A percentile compares a stretch with the other conserved stretches of the same genome.
These are phyloP conservation scores for Gadopsis marmoratus DNA, from an alignment of 2,797 vertebrate species.

Conservation along the genomic window DNA sequence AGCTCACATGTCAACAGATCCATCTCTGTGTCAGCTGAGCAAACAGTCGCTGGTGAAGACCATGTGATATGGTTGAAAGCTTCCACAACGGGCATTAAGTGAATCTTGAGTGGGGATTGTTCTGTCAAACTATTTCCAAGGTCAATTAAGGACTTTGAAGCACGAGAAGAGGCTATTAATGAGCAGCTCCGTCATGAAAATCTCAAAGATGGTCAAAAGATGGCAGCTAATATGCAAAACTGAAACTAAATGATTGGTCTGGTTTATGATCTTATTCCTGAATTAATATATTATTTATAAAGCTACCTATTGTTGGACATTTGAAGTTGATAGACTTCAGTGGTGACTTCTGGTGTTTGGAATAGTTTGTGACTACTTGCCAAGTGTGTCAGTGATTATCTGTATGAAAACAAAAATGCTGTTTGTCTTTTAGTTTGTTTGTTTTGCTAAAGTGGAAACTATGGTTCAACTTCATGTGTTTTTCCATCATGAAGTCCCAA, in stretches of 20 bases:
- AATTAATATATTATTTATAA: slow-evolving; percentile 16
- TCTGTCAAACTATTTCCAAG: not conserved
- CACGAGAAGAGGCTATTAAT: not conserved
- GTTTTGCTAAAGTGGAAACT: slow-evolving; percentile 41
- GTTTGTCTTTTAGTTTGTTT: slow-evolving; percentile 43
- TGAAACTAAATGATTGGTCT: not conserved
- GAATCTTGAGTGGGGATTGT: not conserved
- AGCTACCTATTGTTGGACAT: slow-evolving; percentile 28
- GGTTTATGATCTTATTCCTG: slow-evolving; percentile 30
- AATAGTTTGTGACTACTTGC: slow-evolving; percentile 63
- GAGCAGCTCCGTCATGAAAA: not conserved
- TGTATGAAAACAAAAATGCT: slow-evolving; percentile 50
- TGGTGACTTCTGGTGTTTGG: slow-evolving; percentile 56
- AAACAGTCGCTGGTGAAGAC: not conserved
- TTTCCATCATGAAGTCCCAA: slow-evolving; percentile 24
- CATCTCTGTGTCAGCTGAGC: not conserved
- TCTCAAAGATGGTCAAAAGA: slow-evolving; percentile 23
- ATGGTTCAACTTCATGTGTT: slow-evolving; percentile 36
- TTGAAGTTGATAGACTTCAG: slow-evolving; percentile 40
- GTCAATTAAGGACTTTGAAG: not conserved
- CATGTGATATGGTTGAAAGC: not conserved
- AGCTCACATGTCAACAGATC: not conserved
- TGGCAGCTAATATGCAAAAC: slow-evolving; percentile 27
- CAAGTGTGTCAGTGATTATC: slow-evolving; percentile 52
- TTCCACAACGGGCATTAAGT: not conserved